Evolutionary conservation across 2,888 invertebrate genomes (phyloP).

Genomic region (Crocallis elinguaria): DNA sequence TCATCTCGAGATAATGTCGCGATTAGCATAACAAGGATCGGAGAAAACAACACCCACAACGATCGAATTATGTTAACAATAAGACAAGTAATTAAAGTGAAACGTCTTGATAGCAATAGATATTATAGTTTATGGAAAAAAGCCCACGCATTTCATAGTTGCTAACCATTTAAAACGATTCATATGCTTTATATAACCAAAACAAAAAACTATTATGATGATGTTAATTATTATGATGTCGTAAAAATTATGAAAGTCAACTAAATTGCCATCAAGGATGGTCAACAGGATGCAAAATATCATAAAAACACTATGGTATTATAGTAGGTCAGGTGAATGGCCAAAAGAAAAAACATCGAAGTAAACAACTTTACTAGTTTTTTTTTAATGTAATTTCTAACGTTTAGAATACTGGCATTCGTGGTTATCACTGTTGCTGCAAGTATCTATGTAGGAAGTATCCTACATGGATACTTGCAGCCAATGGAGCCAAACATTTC

Average conservation of each 20-base stretch:
- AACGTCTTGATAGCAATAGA: conserved; percentile 15
- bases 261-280: not conserved
- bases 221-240: conserved; percentile 6
- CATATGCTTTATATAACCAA: no score
- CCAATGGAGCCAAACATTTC: no score
- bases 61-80: conserved; percentile 35
- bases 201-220: conserved; percentile 7
- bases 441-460: no score
- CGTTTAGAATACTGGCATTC: no score
- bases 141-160: conserved; percentile 4
- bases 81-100: conserved; percentile 29
- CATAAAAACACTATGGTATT: no score
- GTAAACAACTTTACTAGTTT: no score
- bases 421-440: no score
- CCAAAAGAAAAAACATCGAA: no score
- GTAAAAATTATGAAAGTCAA: not conserved
- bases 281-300: no score
- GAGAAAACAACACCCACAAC: conserved; percentile 40
- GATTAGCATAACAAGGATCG: conserved; percentile 59
- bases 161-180: conserved; percentile 8
- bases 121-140: conserved; percentile 2
- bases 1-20: conserved; percentile 52
- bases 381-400: no score
- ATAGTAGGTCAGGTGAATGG: no score
- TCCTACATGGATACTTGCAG: no score